Conservation (phyloP, 2,113 vertebrate species). For the Hemiprocne comata region DNA sequence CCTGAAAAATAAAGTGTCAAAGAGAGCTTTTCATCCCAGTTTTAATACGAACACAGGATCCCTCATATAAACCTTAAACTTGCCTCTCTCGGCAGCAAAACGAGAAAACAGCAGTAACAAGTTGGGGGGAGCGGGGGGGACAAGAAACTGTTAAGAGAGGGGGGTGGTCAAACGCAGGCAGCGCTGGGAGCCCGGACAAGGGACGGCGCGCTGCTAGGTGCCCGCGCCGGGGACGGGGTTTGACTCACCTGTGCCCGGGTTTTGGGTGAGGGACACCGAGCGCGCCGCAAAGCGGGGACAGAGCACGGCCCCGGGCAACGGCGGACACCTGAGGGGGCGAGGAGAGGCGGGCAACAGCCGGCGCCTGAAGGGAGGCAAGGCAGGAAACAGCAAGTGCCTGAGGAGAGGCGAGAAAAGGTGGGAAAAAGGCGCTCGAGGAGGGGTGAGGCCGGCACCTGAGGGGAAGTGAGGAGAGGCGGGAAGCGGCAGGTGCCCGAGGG, state of each 20-base stretch:
- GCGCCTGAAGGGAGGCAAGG: too few relatives aligned
- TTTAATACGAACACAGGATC: background rate
- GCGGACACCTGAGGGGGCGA: background rate
- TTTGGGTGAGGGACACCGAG: background rate
- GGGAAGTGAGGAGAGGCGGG: too few relatives aligned
- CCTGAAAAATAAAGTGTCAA: background rate
- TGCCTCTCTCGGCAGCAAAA: background rate
- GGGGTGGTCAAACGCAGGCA: fast-evolving
- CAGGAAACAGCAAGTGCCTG: too few relatives aligned
- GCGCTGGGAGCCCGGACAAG: background rate
- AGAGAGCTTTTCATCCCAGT: background rate
- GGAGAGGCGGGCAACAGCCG: background rate
- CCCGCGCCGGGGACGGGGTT: background rate
- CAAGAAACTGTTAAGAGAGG: background rate
- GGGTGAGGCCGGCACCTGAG: background rate
- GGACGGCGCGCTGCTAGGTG: background rate
- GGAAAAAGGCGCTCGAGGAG: too few relatives aligned
- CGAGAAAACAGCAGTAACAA: background rate
- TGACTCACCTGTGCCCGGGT: fast-evolving
- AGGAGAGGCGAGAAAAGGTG: too few relatives aligned
- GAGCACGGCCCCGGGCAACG: background rate
- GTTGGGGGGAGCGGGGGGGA: background rate
- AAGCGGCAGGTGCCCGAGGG: background rate
- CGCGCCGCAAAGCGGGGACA: background rate
- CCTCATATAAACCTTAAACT: background rate